Base-by-base conservation (phyloP, 2,113 vertebrate genomes). In the Marcusenius ussheri region DNA sequence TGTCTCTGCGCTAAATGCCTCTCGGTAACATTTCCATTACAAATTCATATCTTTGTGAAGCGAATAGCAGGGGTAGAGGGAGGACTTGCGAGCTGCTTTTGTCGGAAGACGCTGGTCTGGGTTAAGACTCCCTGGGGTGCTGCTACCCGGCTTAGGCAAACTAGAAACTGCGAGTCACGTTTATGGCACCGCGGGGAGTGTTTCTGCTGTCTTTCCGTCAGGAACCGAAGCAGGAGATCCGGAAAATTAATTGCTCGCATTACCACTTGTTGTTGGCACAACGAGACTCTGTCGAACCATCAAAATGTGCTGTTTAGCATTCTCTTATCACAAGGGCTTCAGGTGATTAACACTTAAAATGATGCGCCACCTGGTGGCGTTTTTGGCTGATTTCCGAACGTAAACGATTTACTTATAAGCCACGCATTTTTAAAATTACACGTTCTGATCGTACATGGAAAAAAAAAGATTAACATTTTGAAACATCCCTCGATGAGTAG, bases 21-120 rank as follows among this genome's bases (percentile, higher is more conserved):
- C 49, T 56, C 3, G 10, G 27, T 35, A 87, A 53, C 50, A 3
- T 53, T 39, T 13, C 46, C 83, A 85, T 85, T 56, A 53, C 50
- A 35, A 87, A 35, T 35, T 87, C 85, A 87, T 56, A 53, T 53
- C 85, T 35, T 53, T 87, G 85, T 17, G 50, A n/a, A 87, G 85
- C 85, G 11, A 47, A 53, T 39, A 53, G 47, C 49, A 87, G 85
- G 47, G n/a, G 13, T 50, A 56, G 39, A 47, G n/a, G 47, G 27
- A 2, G 13, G 49, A 2, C 21, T 87, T 85, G 46, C 21, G 45
- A 24, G 42, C 46, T 5, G 42, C 85, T 53, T 87, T 83, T 83
- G 80, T 83, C 19, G 39, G 80, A 51, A 31, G 49, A 51, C 27
- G 46, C 19, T 7, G 80, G 35, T 21, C 35, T 46, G 19, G 85